phyloP scores from a whole-genome alignment of 1,140 invertebrate genomes.

The Drosophila equinoxialis region DNA sequence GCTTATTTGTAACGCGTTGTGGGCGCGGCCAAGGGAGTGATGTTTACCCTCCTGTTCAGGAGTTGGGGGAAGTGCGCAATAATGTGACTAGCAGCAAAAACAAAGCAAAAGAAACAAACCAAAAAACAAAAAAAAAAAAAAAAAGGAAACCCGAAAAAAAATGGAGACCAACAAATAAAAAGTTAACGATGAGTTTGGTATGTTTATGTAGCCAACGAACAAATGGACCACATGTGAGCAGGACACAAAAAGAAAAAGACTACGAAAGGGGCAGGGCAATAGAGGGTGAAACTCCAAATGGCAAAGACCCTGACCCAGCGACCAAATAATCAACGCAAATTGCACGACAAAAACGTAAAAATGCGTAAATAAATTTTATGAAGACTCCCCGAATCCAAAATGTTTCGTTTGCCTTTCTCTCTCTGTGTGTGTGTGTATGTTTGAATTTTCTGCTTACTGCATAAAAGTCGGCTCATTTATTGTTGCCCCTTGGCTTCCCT shows the following conservation, averaged over 20 bases:
- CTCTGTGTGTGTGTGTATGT: neutral
- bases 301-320: slow-evolving; percentile 44
- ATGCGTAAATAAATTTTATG: slow-evolving; percentile 79
- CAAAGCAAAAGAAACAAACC: slow-evolving; percentile 26
- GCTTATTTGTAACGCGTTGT: slow-evolving; percentile 79
- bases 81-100: slow-evolving; percentile 72
- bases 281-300: slow-evolving; percentile 41
- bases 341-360: slow-evolving; percentile 79
- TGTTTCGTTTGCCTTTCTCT: slow-evolving; percentile 30
- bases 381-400: slow-evolving; percentile 18
- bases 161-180: slow-evolving; percentile 75
- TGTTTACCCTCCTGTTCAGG: neutral
- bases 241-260: slow-evolving; percentile 17
- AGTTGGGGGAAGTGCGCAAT: slow-evolving; percentile 53
- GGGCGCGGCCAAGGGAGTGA: slow-evolving; percentile 53
- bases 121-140: slow-evolving; percentile 8
- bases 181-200: slow-evolving; percentile 82
- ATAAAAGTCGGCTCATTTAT: slow-evolving; percentile 43
- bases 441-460: neutral
- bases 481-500: slow-evolving; percentile 31
- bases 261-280: neutral
- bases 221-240: slow-evolving; percentile 71
- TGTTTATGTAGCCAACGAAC: slow-evolving; percentile 76
- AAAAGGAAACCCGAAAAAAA: slow-evolving; percentile 17
- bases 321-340: slow-evolving; percentile 77